Evolutionary conservation across 2,888 invertebrate genomes (phyloP), one percentile per base, ranked within the genome.

Genomic region (Baronia brevicornis): DNA sequence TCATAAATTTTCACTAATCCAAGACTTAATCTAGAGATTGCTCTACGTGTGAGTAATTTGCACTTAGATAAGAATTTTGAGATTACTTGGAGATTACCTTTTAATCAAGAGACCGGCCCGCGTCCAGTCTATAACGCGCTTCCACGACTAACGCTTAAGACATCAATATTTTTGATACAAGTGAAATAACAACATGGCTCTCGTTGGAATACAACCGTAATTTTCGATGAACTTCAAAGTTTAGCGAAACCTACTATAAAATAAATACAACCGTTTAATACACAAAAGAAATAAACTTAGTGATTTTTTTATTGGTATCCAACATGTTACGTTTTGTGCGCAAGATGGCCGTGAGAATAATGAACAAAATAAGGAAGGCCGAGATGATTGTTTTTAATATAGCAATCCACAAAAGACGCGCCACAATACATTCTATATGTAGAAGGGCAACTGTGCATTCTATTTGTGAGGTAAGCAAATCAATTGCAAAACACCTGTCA

Each of bases 371-470:
- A 34, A 63, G 73, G 7, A 64, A 51, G 33, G 54, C 62, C 9
- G 71, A 80, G 46, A 49, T 71, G 36, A 47, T 73, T 27, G 40
- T 70, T 35, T 63, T 78, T 34, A 71, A 68, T 33, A 51, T 64
- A 29, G 59, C 60, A n/a, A 35, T 69, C 28, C 58, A 54, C 28
- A 59, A 69, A 39, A 56, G 75, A 33, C 26, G 36, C 5, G 59
- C 57, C 20, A 67, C 71, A 27, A 55, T 78, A 39, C 69, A 72
- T 49, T 71, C 78, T 0, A 59, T 70, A 36, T 64, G 65, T 38
- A 63, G 78, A 40, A 63, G 75, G 25, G 59, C 60, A 6, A 75
- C 78, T 4, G 59, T 80, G 33, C 75, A 79, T 43, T 74, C 75
- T 6, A 54, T 79, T 36, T 60, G 62, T 14, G 75, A 75, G 79